phyloP scores from a whole-genome alignment of 2,113 vertebrate genomes.

The Garra rufa region DNA sequence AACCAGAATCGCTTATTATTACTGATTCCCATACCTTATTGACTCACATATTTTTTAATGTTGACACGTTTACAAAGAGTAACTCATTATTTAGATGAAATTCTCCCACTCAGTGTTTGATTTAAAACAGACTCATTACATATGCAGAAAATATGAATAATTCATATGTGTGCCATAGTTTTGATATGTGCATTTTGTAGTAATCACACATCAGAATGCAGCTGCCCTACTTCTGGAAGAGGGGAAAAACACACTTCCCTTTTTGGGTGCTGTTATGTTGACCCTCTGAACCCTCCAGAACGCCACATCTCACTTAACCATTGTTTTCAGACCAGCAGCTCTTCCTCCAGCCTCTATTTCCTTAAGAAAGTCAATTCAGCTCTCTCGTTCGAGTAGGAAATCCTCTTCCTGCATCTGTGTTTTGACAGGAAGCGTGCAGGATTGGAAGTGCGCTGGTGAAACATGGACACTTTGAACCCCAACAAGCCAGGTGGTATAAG shows the following conservation, averaged over 20 bases:
- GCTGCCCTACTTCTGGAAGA: conserved; percentile 18
- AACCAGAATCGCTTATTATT: no score
- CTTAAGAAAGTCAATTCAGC: not conserved
- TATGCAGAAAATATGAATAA: conserved; percentile 33
- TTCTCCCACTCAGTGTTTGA: not conserved
- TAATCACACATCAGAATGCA: conserved; percentile 24
- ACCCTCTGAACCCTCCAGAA: conserved; percentile 1
- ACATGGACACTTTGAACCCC: not conserved
- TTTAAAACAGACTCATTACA: not conserved
- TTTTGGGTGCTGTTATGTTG: not conserved
- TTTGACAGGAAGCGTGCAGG: conserved; percentile 25
- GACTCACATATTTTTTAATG: not conserved
- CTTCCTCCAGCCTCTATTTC: not conserved
- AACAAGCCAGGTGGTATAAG: conserved; percentile 33
- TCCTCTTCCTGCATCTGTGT: conserved; percentile 47
- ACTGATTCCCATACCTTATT: no score
- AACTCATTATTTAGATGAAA: not conserved
- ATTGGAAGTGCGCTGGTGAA: not conserved
- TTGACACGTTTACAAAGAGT: not conserved
- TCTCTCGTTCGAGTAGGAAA: conserved; percentile 43
- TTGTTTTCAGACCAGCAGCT: conserved; percentile 28
- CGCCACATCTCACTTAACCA: not conserved
- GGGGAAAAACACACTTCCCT: not conserved
- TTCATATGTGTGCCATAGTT: conserved; percentile 14
- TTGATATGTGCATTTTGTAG: conserved; percentile 21